These are phyloP conservation scores for Merodon equestris DNA, from an alignment of 2,888 invertebrate species.

Conservation along the genomic window DNA sequence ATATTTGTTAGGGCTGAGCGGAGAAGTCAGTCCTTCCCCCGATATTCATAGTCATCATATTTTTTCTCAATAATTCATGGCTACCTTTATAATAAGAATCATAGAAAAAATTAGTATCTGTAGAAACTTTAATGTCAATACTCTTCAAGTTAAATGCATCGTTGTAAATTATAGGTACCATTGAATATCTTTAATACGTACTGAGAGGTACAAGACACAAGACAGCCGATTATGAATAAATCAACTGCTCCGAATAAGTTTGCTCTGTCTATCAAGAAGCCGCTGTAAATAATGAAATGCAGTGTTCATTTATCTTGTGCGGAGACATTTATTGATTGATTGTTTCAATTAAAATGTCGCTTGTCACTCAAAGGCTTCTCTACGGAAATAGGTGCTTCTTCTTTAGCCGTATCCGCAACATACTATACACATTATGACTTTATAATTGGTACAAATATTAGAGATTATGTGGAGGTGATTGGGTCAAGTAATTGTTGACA, in stretches of 20 bases:
- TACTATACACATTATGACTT: conserved; percentile 23
- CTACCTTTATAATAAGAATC: too few relatives aligned
- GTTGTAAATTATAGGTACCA: conserved; percentile 6
- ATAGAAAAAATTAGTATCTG: background rate
- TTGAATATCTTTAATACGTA: conserved; percentile 3
- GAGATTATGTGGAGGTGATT: conserved; percentile 13
- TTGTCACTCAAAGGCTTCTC: conserved; percentile 61
- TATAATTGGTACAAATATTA: conserved; percentile 38
- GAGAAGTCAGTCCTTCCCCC: too few relatives aligned
- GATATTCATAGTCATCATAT: too few relatives aligned
- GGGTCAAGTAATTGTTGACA: conserved; percentile 44
- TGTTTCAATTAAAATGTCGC: conserved; percentile 65
- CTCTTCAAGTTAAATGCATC: background rate
- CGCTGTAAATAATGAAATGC: conserved; percentile 55
- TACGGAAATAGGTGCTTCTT: conserved; percentile 59
- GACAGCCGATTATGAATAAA: conserved; percentile 33
- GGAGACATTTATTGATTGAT: conserved; percentile 66
- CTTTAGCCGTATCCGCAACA: conserved; percentile 11
- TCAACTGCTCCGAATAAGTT: conserved; percentile 35
- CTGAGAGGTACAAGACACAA: conserved; percentile 3
- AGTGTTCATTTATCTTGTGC: conserved; percentile 48
- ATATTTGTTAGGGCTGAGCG: too few relatives aligned
- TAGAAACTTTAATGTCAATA: background rate
- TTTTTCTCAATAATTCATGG: too few relatives aligned
- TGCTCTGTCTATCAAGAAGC: conserved; percentile 39